A percentile compares a stretch with the other conserved stretches of the same genome.
Evolutionary conservation across 2,797 vertebrate genomes (phyloP).

Genomic region (Fistularia commersonii): DNA sequence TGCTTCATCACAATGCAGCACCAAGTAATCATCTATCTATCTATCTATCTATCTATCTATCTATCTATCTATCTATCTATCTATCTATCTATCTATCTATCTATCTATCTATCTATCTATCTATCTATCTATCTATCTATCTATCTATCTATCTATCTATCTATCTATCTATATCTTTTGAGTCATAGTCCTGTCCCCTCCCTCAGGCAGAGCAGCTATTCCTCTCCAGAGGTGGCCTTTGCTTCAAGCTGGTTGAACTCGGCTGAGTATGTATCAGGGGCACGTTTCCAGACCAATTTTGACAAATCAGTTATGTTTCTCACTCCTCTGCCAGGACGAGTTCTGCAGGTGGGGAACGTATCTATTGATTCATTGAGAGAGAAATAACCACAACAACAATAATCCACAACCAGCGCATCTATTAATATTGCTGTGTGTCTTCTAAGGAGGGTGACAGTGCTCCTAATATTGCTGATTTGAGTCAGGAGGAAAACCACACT

Average conservation of each 20-base stretch:
- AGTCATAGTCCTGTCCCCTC: conserved; percentile 3
- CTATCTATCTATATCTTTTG: too few relatives aligned
- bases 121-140: not conserved
- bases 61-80: not conserved
- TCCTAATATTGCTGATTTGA: conserved; percentile 75
- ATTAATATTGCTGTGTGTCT: not conserved
- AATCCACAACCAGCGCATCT: not conserved
- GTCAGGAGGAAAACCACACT: conserved; percentile 71
- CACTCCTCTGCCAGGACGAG: conserved; percentile 69
- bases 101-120: too few relatives aligned
- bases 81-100: conserved; percentile 4
- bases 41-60: conserved; percentile 2
- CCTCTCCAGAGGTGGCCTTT: conserved; percentile 73
- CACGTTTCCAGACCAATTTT: conserved; percentile 68
- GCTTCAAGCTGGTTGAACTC: conserved; percentile 64
- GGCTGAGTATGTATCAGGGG: conserved; percentile 72
- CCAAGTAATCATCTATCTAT: conserved; percentile 34
- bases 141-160: not conserved
- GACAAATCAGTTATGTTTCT: conserved; percentile 58
- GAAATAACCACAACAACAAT: not conserved
- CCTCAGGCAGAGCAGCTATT: conserved; percentile 70
- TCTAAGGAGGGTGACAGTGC: conserved; percentile 48
- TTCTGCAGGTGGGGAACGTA: conserved; percentile 54
- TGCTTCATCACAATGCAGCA: conserved; percentile 16
- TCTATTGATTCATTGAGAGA: not conserved